Evolutionary conservation across 2,797 vertebrate species (phyloP), one percentile per base, ranked within the genome.

Genomic region (Mormyrops boulengeri): DNA sequence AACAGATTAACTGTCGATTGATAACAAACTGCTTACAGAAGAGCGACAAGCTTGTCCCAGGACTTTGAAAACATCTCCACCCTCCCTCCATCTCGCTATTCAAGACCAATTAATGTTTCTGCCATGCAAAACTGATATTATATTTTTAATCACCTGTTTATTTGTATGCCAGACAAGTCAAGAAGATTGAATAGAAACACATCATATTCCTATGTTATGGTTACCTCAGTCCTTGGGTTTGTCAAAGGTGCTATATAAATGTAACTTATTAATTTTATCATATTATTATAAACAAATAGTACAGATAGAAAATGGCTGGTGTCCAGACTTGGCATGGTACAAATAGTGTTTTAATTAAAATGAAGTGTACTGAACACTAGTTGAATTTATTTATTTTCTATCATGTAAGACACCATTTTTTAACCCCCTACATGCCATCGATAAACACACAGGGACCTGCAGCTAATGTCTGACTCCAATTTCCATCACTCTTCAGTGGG

Each of bases 401-500:
- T 34, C 26, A 69, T 4, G 62, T 34, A 34, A 69, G 62, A 12
- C 26, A 30, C 26, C 26, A 34, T 69, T 30, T 30, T 69, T 69
- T 34, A 69, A 69, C 62, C 26, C 62, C 9, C 26, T 34, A 66
- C 26, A 30, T 11, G 3, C 3, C 62, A 34, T 6, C 3, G 5
- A 80, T 17, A 44, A 14, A 80, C 41, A 44, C 41, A 38, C 12
- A 41, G 41, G 34, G n/a, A 41, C 38, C 49, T 86, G 9, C 44
- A 44, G 9, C 47, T 86, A 30, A 85, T 85, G 4, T 52, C 84
- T 52, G 12, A 55, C 26, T 50, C 26, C 9, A 50, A 30, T 86
- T 86, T 50, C 26, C 84, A 26, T 86, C n/a, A 57, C 14, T 60
- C 90, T 69, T 88, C 92, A 97, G 96, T 96, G 85, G 96, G 96